These are phyloP conservation scores for Pyrochroa serraticornis DNA, from an alignment of 2,888 invertebrate genomes.

Conservation along the genomic window DNA sequence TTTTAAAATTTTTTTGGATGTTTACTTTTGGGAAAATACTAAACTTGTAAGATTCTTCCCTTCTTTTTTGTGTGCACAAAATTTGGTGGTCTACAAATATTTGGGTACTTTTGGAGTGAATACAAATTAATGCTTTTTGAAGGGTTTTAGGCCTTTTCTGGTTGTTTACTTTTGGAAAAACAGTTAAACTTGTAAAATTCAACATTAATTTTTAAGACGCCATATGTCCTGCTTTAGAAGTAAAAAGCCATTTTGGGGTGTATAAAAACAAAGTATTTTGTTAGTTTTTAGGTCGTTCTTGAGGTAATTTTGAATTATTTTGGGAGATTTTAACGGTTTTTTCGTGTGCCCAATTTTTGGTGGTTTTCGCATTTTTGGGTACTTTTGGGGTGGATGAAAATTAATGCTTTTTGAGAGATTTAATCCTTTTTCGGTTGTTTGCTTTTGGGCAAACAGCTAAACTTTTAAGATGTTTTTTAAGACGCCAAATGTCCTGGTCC, in stretches of 20 bases:
- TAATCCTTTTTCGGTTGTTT: too few relatives aligned
- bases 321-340: too few relatives aligned
- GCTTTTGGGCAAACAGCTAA: too few relatives aligned
- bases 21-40: not conserved
- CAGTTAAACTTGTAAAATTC: not conserved
- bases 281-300: not conserved
- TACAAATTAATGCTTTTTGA: conserved; percentile 3
- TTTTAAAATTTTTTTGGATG: conserved; percentile 6
- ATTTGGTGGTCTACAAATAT: conserved; percentile 10
- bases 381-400: too few relatives aligned
- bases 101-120: conserved; percentile 3
- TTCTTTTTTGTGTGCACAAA: conserved; percentile 7
- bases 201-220: conserved; percentile 2
- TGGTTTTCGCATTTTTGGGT: too few relatives aligned
- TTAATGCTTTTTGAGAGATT: too few relatives aligned
- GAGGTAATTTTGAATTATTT: too few relatives aligned
- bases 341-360: too few relatives aligned
- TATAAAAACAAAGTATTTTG: not conserved
- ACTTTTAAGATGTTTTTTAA: too few relatives aligned
- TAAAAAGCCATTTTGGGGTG: conserved; percentile 1
- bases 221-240: conserved; percentile 5
- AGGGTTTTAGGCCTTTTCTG: not conserved
- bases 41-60: not conserved
- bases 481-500: too few relatives aligned
- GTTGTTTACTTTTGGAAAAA: not conserved